These are phyloP conservation scores for Urocynchramus pylzowi DNA, from an alignment of 2,113 vertebrate genomes.

Conservation along the genomic window DNA sequence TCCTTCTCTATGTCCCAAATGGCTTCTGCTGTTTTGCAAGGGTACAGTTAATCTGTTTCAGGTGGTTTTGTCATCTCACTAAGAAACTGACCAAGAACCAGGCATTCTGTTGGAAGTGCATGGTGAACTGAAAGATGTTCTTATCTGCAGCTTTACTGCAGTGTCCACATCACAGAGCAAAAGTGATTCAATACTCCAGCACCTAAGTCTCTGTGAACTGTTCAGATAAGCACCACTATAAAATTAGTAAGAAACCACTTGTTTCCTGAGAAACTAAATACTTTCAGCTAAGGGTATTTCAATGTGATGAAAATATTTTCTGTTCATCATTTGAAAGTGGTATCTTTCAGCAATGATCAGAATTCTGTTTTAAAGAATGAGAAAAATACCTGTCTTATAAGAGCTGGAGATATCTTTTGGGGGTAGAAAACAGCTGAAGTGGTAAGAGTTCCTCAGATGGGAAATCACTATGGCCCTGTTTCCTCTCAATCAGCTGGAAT, in stretches of 20 bases:
- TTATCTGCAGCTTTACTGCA: not conserved
- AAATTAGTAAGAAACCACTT: not conserved
- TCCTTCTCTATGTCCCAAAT: not conserved
- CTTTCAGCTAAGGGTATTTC: not conserved
- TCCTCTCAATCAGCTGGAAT: conserved; percentile 77
- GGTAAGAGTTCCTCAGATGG: not conserved
- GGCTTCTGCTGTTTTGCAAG: not conserved
- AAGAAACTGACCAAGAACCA: not conserved
- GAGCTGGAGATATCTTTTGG: not conserved
- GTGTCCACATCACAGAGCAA: not conserved
- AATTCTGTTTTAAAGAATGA: not conserved
- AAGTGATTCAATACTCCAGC: not conserved
- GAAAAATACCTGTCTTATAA: not conserved
- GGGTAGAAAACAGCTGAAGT: not conserved
- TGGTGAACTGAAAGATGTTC: not conserved
- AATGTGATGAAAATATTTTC: not conserved
- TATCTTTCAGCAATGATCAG: not conserved
- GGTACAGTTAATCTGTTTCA: not conserved
- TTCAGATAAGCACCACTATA: not conserved
- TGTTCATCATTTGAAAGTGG: not conserved
- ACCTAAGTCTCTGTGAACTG: not conserved
- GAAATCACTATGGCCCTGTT: not conserved
- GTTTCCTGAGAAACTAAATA: not conserved
- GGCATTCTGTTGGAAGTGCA: not conserved
- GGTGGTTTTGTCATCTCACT: not conserved